Base-by-base conservation (phyloP, 2,888 invertebrate species). In the Apomyelois bistriatella region DNA sequence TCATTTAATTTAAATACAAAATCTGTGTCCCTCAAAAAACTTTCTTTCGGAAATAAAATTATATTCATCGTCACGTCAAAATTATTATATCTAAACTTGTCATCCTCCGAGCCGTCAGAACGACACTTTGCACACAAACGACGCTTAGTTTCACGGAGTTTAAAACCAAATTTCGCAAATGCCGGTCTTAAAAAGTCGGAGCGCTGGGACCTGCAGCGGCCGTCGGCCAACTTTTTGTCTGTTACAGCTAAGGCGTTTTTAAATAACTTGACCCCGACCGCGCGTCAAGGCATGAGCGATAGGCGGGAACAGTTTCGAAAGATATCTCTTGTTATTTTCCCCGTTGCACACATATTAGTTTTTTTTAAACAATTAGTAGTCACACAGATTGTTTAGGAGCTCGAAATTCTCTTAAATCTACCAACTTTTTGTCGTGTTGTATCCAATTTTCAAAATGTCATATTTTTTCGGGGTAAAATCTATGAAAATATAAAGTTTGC, bases 161-260 rank as follows among this genome's bases (percentile, higher is more conserved):
- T 70, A 59, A 68, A 74, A 66, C 65, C 62, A 64, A 75, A 74
- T 70, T 72, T 70, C 47, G 56, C 59, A 60, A 59, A 32, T 36
- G 28, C 30, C 32, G 17, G 43, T 52, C 36, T 53, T 57, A 58
- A 63, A 59, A 58, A 54, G 61, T 58, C 32, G 46, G 32, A 15
- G 54, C 56, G 55, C 51, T 57, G 56, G 55, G 48, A 62, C 58
- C 37, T 58, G 47, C 43, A 41, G 42, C 52, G 53, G 54, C 53
- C 55, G 57, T 32, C 63, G 58, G 36, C 64, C 62, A 62, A 70
- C 65, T 73, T 78, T 78, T 76, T 73, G 72, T 74, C 64, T 63
- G 54, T 62, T 55, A 59, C 55, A 64, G 64, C 71, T 76, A 70
- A 78, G 75, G 70, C 65, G 70, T 73, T 76, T 81, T 79, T 78